A percentile compares a stretch with the other conserved stretches of the same genome.
Evolutionary conservation across 2,113 vertebrate genomes (phyloP).

Genomic region (Rhabdornis inornatus): DNA sequence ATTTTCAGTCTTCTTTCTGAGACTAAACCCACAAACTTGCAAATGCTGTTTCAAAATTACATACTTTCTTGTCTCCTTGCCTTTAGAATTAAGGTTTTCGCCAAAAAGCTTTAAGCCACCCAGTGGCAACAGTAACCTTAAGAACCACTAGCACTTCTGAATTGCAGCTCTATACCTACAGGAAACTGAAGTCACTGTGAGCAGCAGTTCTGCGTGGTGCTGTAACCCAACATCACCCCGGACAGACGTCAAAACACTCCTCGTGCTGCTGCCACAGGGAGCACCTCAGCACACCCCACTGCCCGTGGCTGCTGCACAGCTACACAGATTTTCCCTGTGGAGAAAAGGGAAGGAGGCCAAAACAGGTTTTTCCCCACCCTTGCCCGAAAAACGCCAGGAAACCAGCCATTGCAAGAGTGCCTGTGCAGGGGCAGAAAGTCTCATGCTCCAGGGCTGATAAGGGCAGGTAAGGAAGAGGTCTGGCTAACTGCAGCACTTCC

Average conservation of each 20-base stretch:
- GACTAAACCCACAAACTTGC: not conserved
- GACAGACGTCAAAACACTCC: rapidly evolving
- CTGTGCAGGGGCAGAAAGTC: not conserved
- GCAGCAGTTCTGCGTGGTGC: not conserved
- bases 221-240: not conserved
- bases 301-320: rapidly evolving
- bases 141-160: not conserved
- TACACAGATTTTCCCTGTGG: not conserved
- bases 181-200: not conserved
- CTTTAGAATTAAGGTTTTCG: not conserved
- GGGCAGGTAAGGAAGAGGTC: not conserved
- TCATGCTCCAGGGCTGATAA: rapidly evolving
- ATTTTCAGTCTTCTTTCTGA: not conserved
- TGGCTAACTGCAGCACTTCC: not conserved
- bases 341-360: not conserved
- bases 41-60: not conserved
- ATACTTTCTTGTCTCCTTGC: not conserved
- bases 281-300: not conserved
- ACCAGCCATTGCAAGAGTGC: not conserved
- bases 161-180: not conserved
- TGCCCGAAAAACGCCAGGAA: not conserved
- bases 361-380: not conserved
- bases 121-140: not conserved
- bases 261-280: rapidly evolving
- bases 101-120: not conserved